phyloP scores from a whole-genome alignment of 2,113 vertebrate genomes.

The Hemicordylus capensis region DNA sequence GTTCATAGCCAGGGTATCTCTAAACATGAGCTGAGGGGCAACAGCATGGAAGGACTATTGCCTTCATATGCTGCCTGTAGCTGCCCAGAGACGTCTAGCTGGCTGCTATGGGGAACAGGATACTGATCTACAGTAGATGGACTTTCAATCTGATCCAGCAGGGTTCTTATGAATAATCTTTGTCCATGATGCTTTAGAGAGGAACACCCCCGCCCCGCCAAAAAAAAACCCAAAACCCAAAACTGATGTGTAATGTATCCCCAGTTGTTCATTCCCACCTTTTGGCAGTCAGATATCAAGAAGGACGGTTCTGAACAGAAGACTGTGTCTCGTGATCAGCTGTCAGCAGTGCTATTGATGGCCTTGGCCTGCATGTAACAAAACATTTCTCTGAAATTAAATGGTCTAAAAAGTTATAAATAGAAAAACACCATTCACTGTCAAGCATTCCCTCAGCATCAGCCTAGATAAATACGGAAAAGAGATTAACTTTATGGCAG shows the following conservation, averaged over 20 bases:
- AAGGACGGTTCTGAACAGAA: neutral
- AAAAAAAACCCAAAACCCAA: neutral
- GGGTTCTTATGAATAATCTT: neutral
- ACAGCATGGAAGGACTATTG: too few species aligned
- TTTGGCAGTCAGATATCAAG: neutral
- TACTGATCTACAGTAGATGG: neutral
- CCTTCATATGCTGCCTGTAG: too few species aligned
- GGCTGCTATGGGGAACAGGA: neutral
- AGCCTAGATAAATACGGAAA: constrained; percentile 53
- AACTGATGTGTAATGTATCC: neutral
- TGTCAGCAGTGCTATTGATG: neutral
- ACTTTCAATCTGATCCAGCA: neutral
- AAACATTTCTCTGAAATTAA: constrained; percentile 41
- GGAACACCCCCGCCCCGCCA: too few species aligned
- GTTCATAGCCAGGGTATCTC: neutral
- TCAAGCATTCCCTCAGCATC: constrained; percentile 55
- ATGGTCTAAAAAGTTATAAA: constrained; percentile 61
- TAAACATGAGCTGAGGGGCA: neutral
- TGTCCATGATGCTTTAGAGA: neutral
- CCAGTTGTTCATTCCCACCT: neutral
- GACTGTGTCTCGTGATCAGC: neutral
- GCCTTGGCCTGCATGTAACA: constrained; percentile 35
- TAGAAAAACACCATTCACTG: constrained; percentile 53
- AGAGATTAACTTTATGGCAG: constrained; percentile 70
- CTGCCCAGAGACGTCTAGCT: neutral